phyloP scores from a whole-genome alignment of 1,140 invertebrate genomes.

The Neotoxoptera formosana region DNA sequence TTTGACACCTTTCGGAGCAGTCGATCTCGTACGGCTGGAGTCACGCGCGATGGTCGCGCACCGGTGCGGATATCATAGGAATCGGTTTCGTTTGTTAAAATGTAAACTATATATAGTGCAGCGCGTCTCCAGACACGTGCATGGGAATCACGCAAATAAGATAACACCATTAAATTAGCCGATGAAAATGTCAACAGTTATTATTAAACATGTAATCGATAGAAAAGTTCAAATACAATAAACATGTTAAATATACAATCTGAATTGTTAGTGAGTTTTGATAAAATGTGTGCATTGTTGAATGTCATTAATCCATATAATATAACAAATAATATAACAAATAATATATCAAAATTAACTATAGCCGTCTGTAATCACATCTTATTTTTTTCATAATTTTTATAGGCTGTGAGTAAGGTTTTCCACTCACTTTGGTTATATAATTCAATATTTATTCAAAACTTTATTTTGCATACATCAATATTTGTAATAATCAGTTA shows the following conservation, averaged over 20 bases:
- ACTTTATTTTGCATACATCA: neutral
- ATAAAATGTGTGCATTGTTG: neutral
- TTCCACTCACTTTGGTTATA: neutral
- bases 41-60: neutral
- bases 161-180: neutral
- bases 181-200: neutral
- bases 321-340: neutral
- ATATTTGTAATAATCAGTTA: neutral
- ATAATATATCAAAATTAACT: neutral
- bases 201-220: neutral
- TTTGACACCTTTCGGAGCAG: neutral
- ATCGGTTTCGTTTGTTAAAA: neutral
- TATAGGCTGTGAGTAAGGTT: neutral
- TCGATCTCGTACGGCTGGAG: neutral
- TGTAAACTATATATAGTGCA: neutral
- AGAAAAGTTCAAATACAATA: no score
- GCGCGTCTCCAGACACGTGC: neutral
- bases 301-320: neutral
- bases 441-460: neutral
- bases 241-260: neutral
- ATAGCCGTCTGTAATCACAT: neutral
- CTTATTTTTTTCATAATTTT: neutral
- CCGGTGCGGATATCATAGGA: neutral
- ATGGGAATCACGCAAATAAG: neutral
- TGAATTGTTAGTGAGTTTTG: neutral